These are phyloP conservation scores for Tiliqua scincoides DNA, from an alignment of 2,113 vertebrate genomes.

Conservation along the genomic window DNA sequence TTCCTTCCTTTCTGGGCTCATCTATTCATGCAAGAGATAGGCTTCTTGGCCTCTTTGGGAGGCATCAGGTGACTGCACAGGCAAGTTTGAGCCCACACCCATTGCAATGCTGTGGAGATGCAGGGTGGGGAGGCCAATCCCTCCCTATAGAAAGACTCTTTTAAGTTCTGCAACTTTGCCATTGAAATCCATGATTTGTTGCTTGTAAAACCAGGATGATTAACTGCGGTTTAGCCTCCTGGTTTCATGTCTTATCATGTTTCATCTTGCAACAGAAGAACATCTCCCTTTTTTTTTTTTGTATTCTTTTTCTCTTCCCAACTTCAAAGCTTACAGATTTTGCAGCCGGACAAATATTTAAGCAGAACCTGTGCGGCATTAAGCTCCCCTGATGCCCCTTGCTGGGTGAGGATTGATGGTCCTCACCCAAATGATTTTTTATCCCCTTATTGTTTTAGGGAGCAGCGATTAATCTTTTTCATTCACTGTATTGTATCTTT, in stretches of 20 bases:
- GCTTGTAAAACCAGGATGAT: conserved; percentile 14
- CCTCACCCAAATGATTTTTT: background rate
- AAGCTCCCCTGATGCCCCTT: background rate
- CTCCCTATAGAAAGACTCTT: background rate
- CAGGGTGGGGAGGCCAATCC: background rate
- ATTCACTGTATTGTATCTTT: background rate
- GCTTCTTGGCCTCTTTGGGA: background rate
- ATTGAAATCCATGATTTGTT: conserved; percentile 15
- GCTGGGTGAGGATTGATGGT: background rate
- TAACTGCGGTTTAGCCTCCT: background rate
- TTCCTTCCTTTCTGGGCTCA: background rate
- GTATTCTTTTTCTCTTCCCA: no score
- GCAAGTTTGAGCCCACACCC: background rate
- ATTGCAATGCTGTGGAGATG: background rate
- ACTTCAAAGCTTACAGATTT: conserved; percentile 10
- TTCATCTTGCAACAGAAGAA: conserved; percentile 20
- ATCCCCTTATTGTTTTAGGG: background rate
- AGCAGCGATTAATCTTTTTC: background rate
- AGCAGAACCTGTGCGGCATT: background rate
- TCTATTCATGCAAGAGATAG: background rate
- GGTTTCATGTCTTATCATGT: conserved; percentile 35
- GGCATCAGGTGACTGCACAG: background rate
- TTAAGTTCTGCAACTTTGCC: background rate
- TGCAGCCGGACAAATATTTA: background rate
- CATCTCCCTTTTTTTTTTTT: background rate